Conservation (phyloP, 2,797 vertebrate species). For the Crenichthys baileyi region DNA sequence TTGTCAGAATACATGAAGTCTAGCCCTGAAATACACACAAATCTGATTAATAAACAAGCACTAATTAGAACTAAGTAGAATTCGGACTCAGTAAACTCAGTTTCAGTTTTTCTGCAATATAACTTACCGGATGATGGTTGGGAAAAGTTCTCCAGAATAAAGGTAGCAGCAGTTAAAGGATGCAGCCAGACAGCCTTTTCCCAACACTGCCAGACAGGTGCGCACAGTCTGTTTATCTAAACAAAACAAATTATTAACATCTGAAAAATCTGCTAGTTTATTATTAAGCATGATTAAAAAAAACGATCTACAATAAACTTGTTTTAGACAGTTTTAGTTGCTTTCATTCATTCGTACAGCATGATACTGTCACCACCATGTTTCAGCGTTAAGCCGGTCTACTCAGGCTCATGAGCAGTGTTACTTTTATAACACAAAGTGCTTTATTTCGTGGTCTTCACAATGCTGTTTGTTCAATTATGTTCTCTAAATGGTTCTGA, state of each 20-base stretch:
- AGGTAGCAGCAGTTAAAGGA: constrained; percentile 91
- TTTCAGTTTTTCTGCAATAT: not conserved
- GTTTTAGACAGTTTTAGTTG: not conserved
- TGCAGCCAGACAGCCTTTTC: constrained; percentile 91
- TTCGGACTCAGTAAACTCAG: not conserved
- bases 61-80: not conserved
- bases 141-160: constrained; percentile 89
- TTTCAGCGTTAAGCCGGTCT: not conserved
- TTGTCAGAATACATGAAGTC: not conserved
- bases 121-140: constrained; percentile 88
- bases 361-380: not conserved
- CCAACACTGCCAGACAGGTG: constrained; percentile 87
- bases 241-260: constrained; percentile 5
- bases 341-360: not conserved
- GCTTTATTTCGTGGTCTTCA: not conserved
- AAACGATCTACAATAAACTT: not conserved
- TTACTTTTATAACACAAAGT: not conserved
- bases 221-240: constrained; percentile 82
- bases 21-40: not conserved
- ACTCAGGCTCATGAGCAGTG: not conserved
- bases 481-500: not conserved
- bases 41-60: not conserved
- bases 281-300: not conserved
- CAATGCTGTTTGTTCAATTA: not conserved
- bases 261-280: not conserved